A percentile compares a stretch with the other conserved stretches of the same genome.
Conservation (phyloP, 2,113 vertebrate genomes). For the Mus spicilegus region DNA sequence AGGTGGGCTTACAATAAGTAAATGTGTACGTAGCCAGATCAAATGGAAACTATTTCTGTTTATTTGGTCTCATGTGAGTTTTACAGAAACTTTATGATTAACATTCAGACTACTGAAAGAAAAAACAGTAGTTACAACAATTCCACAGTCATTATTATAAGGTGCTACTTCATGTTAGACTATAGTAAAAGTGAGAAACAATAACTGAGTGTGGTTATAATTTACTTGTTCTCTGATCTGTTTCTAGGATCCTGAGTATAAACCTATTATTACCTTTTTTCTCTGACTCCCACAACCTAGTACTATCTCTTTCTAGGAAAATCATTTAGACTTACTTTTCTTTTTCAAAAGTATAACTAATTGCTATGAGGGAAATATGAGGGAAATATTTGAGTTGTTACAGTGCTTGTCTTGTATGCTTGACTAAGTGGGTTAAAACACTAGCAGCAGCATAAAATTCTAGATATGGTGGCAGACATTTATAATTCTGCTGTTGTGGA, state of each 20-base stretch:
- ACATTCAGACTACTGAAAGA: constrained; percentile 5
- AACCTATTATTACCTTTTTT: neutral
- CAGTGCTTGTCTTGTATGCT: neutral
- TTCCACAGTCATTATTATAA: neutral
- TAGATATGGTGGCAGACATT: neutral
- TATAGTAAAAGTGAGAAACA: neutral
- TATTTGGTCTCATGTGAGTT: constrained; percentile 40
- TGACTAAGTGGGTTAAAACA: neutral
- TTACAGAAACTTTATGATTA: constrained; percentile 1
- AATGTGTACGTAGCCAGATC: constrained; percentile 1
- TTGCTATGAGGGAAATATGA: too few relatives aligned
- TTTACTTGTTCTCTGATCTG: neutral
- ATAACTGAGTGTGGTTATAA: neutral
- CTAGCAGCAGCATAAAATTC: neutral
- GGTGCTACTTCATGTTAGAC: constrained; percentile 3
- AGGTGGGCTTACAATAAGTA: constrained; percentile 22
- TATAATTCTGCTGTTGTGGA: too few relatives aligned
- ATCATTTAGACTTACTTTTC: neutral
- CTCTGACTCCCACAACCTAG: neutral
- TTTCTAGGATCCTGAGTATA: neutral
- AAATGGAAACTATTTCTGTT: constrained; percentile 39
- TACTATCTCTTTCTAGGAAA: neutral
- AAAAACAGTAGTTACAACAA: constrained; percentile 19
- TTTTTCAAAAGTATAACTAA: constrained; percentile 21
- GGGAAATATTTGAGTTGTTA: neutral